These are phyloP conservation scores for Grantiella picta DNA, from an alignment of 2,113 vertebrate genomes.

Conservation along the genomic window DNA sequence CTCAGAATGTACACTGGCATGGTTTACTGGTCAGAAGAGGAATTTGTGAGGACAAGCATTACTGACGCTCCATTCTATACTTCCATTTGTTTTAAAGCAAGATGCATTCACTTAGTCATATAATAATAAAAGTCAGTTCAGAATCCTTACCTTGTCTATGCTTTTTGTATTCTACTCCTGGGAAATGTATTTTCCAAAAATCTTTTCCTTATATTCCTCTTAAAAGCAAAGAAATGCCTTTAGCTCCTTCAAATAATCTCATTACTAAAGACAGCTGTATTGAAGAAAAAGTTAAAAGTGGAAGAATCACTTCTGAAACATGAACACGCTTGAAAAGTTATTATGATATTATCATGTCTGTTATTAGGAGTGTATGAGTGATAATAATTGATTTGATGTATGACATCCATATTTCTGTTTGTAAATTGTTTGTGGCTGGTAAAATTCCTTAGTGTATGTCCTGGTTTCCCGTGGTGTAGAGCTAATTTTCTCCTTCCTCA, in stretches of 20 bases:
- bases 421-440: neutral
- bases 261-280: neutral
- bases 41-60: neutral
- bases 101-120: neutral
- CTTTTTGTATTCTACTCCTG: neutral
- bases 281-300: neutral
- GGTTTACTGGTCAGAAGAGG: neutral
- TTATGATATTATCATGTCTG: neutral
- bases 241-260: neutral
- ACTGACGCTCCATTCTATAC: neutral
- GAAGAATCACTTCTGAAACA: neutral
- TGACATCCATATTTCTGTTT: neutral
- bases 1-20: fast-evolving
- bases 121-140: neutral
- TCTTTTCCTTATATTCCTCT: neutral
- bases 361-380: neutral
- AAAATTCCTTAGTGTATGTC: neutral
- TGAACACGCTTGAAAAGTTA: neutral
- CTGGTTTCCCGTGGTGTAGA: neutral
- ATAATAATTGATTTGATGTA: neutral
- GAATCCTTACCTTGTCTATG: neutral
- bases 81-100: neutral
- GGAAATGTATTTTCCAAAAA: neutral
- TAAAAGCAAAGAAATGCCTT: neutral
- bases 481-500: neutral